Evolutionary conservation across 92 coral and sea anemone species (phyloP).

Genomic region (Parazoanthus swiftii): DNA sequence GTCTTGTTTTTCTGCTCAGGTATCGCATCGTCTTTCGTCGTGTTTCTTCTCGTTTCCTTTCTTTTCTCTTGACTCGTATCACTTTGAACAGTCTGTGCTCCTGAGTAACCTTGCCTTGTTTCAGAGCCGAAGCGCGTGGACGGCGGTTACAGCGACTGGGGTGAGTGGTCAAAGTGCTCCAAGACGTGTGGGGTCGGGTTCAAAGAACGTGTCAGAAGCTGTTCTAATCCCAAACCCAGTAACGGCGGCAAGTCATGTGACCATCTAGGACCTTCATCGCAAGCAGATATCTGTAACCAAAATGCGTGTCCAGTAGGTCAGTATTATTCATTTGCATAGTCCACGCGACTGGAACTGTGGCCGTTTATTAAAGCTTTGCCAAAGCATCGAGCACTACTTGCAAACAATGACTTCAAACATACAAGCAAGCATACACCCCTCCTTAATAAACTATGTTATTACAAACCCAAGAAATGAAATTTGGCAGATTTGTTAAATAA

Average conservation of each 20-base stretch:
- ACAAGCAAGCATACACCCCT: too few relatives aligned
- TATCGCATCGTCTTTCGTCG: not conserved
- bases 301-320: not conserved
- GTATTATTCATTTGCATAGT: not conserved
- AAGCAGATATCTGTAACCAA: not conserved
- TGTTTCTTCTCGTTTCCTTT: not conserved
- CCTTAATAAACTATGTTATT: too few relatives aligned
- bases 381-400: too few relatives aligned
- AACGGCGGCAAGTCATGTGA: conserved; percentile 27
- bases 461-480: too few relatives aligned
- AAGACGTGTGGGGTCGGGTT: conserved; percentile 29
- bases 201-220: conserved; percentile 18
- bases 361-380: too few relatives aligned
- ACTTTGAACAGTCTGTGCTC: not conserved
- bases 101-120: not conserved
- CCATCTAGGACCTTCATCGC: not conserved
- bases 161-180: conserved; percentile 25
- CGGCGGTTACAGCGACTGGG: conserved; percentile 34
- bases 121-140: conserved; percentile 9
- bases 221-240: conserved; percentile 21
- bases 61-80: not conserved
- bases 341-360: too few relatives aligned
- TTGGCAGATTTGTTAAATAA: too few relatives aligned
- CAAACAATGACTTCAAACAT: too few relatives aligned
- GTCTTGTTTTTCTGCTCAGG: too few relatives aligned